These are phyloP conservation scores for Tetraodon nigroviridis DNA, from an alignment of 2,113 vertebrate genomes.

Conservation along the genomic window DNA sequence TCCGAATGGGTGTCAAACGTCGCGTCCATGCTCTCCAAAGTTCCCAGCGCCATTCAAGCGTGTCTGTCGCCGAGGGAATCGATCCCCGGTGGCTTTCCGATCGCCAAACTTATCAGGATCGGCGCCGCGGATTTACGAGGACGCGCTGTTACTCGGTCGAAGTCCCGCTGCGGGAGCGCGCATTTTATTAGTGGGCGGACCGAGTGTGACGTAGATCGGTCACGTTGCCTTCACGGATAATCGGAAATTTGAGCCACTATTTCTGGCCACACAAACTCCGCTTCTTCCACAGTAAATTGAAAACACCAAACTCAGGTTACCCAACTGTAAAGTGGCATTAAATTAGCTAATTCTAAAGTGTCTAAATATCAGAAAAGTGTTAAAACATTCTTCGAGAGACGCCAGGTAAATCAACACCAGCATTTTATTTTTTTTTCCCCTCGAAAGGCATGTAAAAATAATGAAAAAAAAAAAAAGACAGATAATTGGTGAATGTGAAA, in stretches of 20 bases:
- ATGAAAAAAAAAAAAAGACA: slow-evolving; percentile 46
- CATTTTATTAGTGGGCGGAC: slow-evolving; percentile 34
- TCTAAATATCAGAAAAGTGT: no score
- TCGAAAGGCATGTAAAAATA: slow-evolving; percentile 73
- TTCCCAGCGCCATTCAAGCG: not conserved
- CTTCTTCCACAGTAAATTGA: no score
- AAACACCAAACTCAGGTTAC: no score
- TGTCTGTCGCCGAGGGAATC: not conserved
- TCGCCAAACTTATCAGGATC: slow-evolving; percentile 41
- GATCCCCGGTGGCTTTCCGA: slow-evolving; percentile 30
- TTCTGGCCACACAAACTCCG: not conserved
- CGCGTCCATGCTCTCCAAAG: not conserved
- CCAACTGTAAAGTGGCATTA: no score
- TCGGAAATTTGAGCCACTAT: not conserved
- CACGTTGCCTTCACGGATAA: not conserved
- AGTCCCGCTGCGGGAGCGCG: slow-evolving; percentile 39
- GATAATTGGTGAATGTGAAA: slow-evolving; percentile 50
- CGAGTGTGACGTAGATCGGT: slow-evolving; percentile 38
- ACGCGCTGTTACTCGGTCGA: slow-evolving; percentile 62
- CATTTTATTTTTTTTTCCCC: slow-evolving; percentile 67
- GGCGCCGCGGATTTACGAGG: slow-evolving; percentile 43
- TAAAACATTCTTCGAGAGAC: not conserved
- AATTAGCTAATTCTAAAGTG: not conserved
- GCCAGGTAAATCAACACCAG: slow-evolving; percentile 61
- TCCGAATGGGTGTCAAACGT: not conserved